Conservation (phyloP, 2,888 invertebrate species). For the Parasteatoda lunata region DNA sequence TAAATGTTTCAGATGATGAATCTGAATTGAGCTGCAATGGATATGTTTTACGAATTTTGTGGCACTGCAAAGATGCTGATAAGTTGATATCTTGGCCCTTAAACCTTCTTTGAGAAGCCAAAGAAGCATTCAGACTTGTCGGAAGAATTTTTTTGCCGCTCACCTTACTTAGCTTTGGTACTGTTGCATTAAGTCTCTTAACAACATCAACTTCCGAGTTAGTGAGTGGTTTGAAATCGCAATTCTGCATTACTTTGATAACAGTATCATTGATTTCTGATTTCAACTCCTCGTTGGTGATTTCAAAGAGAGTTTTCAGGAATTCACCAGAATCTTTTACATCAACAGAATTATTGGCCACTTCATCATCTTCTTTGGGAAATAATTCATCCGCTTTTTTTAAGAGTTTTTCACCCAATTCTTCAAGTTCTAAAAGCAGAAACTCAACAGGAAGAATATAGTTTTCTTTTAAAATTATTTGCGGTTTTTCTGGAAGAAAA, state of each 20-base stretch:
- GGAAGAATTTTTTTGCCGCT: conserved; percentile 15
- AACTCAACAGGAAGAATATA: conserved; percentile 48
- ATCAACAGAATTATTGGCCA: neutral
- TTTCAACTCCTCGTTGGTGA: conserved; percentile 12
- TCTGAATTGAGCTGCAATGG: conserved; percentile 54
- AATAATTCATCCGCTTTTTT: conserved; percentile 36
- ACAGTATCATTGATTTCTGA: neutral
- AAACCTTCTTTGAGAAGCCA: conserved; percentile 45
- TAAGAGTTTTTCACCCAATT: conserved; percentile 29
- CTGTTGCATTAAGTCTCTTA: conserved; percentile 32
- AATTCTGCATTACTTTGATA: neutral
- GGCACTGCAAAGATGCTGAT: conserved; percentile 21
- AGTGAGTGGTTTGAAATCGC: neutral
- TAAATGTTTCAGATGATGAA: conserved; percentile 18
- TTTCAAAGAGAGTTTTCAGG: conserved; percentile 10
- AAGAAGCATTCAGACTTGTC: conserved; percentile 44
- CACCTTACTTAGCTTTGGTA: conserved; percentile 29
- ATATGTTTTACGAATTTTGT: conserved; percentile 56
- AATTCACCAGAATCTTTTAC: conserved; percentile 6
- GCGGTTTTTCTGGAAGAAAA: conserved; percentile 14
- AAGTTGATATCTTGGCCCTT: neutral
- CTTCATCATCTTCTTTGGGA: conserved; percentile 14
- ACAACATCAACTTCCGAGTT: neutral
- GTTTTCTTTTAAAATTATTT: conserved; percentile 13
- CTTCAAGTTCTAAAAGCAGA: conserved; percentile 44